Base-by-base conservation (phyloP, 1,140 invertebrate species). In the Apis cerana region DNA sequence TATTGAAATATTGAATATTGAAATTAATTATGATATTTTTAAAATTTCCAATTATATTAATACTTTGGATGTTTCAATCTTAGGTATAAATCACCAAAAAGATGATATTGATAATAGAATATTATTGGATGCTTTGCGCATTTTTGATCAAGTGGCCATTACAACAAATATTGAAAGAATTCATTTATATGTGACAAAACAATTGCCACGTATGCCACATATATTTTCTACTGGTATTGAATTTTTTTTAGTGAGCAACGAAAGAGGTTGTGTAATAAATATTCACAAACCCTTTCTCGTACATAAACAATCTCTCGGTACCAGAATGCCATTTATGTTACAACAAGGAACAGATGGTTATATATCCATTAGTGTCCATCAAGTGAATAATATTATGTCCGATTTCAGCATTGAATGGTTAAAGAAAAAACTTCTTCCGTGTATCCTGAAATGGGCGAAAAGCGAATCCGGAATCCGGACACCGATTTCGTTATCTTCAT, bases 371-470 rank as follows among this genome's bases (percentile, higher is more conserved):
- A 33, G 80, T 58, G 69, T 92, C 21, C 19, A 82, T 62, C 52
- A 79, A 43, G 67, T 67, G 11, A 56, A 89, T 50, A 62, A 88
- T 59, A 82, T 85, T 84, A 80, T 88, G 88, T 80, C 86, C 9
- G 87, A 92, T 76, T 91, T 80, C 82, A 94, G 93, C 90, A 92
- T 94, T 54, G 80, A 89, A 50, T 96, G 96, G 96, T 90, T 96
- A 10, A 89, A 92, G 62, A 91, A 94, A 13, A 94, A 93, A 85
- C 90, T 96, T 19, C 93, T 97, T 81, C 94, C 95, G 15, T 96
- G 97, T 91, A 90, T 97, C 70, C 85, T 95, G 2, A 97, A 96
- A 85, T 97, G 97, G 97, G 94, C 95, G 82, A 89, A 95, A 81
- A 91, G 90, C 67, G 83, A 91, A 79, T 87, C 86, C 27, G 67